These are phyloP conservation scores for Myripristis murdjan DNA, from an alignment of 2,797 vertebrate genomes.

Conservation along the genomic window DNA sequence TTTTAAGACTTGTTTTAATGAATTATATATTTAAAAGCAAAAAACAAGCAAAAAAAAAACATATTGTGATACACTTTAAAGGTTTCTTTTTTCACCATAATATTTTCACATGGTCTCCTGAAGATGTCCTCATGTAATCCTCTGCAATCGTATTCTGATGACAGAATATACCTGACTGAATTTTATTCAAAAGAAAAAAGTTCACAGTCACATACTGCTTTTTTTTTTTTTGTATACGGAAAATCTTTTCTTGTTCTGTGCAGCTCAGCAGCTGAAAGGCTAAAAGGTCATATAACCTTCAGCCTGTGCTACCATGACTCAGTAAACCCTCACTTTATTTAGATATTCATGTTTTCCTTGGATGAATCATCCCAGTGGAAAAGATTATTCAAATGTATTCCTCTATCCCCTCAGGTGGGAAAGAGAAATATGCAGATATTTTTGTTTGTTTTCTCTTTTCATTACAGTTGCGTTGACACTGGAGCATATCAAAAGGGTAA, in stretches of 20 bases:
- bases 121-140: no score
- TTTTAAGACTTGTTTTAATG: no score
- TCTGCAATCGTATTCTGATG: no score
- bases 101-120: no score
- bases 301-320: constrained; percentile 44
- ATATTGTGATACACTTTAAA: no score
- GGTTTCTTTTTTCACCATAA: no score
- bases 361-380: constrained; percentile 66
- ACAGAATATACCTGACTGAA: no score
- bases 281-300: constrained; percentile 55
- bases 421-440: constrained; percentile 67
- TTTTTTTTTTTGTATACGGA: no score
- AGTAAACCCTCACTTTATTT: constrained; percentile 38
- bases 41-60: no score
- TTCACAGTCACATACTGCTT: no score
- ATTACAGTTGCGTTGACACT: constrained; percentile 59
- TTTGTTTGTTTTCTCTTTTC: constrained; percentile 73
- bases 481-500: constrained; percentile 70
- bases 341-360: constrained; percentile 69
- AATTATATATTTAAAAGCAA: no score
- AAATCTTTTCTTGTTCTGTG: background rate
- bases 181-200: no score
- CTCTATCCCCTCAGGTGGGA: constrained; percentile 70
- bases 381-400: constrained; percentile 80
- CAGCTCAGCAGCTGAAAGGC: constrained; percentile 52